A percentile compares a stretch with the other conserved stretches of the same genome.
phyloP scores from a whole-genome alignment of 2,113 vertebrate genomes.

The Cavia aperea region DNA sequence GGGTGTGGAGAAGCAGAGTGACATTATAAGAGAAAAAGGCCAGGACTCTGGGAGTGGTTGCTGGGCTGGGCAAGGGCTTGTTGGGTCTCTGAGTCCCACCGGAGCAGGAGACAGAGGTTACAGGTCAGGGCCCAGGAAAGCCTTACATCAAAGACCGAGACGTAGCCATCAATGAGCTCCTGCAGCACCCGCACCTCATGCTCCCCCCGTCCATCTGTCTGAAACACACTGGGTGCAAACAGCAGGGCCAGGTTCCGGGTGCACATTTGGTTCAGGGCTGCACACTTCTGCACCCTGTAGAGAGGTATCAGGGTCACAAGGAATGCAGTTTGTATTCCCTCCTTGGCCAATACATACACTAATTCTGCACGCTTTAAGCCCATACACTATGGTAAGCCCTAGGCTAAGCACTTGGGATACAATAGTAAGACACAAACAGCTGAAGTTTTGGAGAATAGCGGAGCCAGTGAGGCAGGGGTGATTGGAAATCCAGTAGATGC shows the following conservation, averaged over 20 bases:
- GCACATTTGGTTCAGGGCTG: conserved; percentile 96
- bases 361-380: background rate
- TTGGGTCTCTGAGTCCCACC: background rate
- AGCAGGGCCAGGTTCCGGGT: conserved; percentile 95
- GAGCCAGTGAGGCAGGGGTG: background rate
- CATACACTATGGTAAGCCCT: background rate
- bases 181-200: conserved; percentile 95
- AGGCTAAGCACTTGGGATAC: background rate
- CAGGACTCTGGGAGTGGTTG: background rate
- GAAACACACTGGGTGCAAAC: conserved; percentile 97
- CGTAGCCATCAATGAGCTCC: conserved; percentile 94
- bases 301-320: background rate
- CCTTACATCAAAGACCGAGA: conserved; percentile 91
- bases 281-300: conserved; percentile 95
- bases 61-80: background rate
- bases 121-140: background rate
- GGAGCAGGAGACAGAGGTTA: background rate
- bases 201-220: conserved; percentile 94
- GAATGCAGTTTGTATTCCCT: background rate
- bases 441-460: background rate
- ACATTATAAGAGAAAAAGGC: background rate
- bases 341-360: background rate
- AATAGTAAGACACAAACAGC: background rate
- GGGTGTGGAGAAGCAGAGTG: background rate
- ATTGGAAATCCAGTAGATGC: background rate